Percentiles rank a stretch among this genome's conserved stretches.
Conservation (phyloP, 1,140 invertebrate genomes). For the Brachionus manjavacas region DNA sequence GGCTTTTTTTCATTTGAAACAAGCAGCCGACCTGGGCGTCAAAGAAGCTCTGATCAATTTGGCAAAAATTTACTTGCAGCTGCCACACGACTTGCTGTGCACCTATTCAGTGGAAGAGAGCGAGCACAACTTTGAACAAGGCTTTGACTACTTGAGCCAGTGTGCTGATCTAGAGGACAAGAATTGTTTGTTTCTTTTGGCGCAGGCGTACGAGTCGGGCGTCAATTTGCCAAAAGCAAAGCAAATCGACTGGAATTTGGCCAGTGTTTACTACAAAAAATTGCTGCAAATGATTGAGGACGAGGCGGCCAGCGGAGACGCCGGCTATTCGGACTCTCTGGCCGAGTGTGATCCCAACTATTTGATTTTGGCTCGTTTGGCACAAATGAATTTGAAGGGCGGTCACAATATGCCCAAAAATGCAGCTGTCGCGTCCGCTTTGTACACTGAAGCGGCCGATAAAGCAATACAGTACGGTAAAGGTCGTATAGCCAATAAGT, state of each 20-base stretch:
- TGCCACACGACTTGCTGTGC: conserved; percentile 60
- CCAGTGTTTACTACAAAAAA: conserved; percentile 49
- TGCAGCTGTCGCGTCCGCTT: conserved; percentile 55
- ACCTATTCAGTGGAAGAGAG: conserved; percentile 50
- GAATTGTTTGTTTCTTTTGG: conserved; percentile 60
- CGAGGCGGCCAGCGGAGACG: conserved; percentile 58
- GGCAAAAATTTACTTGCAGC: conserved; percentile 59
- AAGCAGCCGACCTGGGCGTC: conserved; percentile 61
- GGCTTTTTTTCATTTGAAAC: conserved; percentile 61
- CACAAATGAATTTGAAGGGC: conserved; percentile 59
- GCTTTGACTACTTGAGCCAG: conserved; percentile 57
- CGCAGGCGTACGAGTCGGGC: conserved; percentile 61
- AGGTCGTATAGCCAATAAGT: conserved; percentile 62
- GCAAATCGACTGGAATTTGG: conserved; percentile 18
- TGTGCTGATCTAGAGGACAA: conserved; percentile 61
- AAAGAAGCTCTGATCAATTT: conserved; percentile 61
- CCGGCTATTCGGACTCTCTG: conserved; percentile 52
- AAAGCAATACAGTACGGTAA: conserved; percentile 58
- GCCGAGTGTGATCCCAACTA: conserved; percentile 53
- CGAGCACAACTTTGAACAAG: conserved; percentile 53
- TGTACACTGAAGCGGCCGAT: conserved; percentile 62
- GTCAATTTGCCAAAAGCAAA: conserved; percentile 48
- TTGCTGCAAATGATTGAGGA: conserved; percentile 55
- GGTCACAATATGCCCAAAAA: conserved; percentile 58
- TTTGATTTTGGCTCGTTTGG: conserved; percentile 59